A percentile compares a stretch with the other conserved stretches of the same genome.
phyloP scores from a whole-genome alignment of 2,888 invertebrate species.

The Noctua janthe region DNA sequence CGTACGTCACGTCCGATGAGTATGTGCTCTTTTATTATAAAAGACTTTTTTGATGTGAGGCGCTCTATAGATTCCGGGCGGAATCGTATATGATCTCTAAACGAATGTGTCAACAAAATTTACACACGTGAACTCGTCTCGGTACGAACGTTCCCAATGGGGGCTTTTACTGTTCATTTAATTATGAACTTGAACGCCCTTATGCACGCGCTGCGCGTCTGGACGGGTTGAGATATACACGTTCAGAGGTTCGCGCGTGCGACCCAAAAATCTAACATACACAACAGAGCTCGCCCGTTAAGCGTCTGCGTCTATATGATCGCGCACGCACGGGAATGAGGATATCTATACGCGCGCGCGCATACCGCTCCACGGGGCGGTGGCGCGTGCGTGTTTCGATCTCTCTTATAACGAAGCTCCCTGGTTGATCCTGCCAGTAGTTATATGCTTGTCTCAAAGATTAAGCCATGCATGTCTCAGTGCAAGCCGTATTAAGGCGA shows the following conservation, averaged over 20 bases:
- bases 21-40: not conserved
- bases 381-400: not conserved
- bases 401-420: not conserved
- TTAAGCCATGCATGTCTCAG: slow-evolving; percentile 91
- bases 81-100: not conserved
- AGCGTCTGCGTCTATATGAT: not conserved
- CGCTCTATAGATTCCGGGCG: not conserved
- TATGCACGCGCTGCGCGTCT: slow-evolving; percentile 13
- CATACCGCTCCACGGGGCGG: not conserved
- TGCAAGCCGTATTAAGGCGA: slow-evolving; percentile 83
- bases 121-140: slow-evolving; percentile 14
- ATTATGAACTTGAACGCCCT: not conserved
- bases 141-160: slow-evolving; percentile 41
- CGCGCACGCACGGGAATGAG: not conserved
- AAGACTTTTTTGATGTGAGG: not conserved
- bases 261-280: not conserved
- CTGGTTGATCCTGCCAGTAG: slow-evolving; percentile 91
- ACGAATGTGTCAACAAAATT: not conserved
- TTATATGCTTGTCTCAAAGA: slow-evolving; percentile 92
- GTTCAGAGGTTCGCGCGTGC: slow-evolving; percentile 1
- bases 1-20: slow-evolving; percentile 1
- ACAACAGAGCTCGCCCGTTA: not conserved
- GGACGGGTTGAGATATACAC: slow-evolving; percentile 1
- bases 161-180: not conserved
- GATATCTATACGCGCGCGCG: not conserved